Conservation (phyloP, 2,888 invertebrate species). For the Brachypalpus laphriformis region DNA sequence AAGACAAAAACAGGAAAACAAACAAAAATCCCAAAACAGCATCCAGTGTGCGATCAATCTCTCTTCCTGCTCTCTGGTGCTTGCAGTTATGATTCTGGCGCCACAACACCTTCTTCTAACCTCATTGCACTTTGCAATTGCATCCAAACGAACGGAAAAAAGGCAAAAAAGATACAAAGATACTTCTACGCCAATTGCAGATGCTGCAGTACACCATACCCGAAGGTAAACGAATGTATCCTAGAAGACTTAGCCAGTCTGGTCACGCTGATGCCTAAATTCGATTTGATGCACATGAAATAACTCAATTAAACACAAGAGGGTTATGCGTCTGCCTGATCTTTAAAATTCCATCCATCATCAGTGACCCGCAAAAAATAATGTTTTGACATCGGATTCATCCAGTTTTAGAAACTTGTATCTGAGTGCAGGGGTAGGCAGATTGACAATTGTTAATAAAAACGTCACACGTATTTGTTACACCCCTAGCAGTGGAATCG, state of each 20-base stretch:
- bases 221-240: slow-evolving; percentile 29
- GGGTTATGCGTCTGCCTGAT: slow-evolving; percentile 65
- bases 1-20: slow-evolving; percentile 55
- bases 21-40: slow-evolving; percentile 66
- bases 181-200: slow-evolving; percentile 62
- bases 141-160: slow-evolving; percentile 40
- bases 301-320: slow-evolving; percentile 67
- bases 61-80: slow-evolving; percentile 65
- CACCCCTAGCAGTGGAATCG: slow-evolving; percentile 54
- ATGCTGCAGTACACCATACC: slow-evolving; percentile 36
- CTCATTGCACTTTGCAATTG: slow-evolving; percentile 72
- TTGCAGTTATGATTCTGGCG: slow-evolving; percentile 74
- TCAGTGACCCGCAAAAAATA: slow-evolving; percentile 70
- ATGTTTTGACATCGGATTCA: slow-evolving; percentile 70
- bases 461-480: slow-evolving; percentile 56
- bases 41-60: slow-evolving; percentile 73
- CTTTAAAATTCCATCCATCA: slow-evolving; percentile 73
- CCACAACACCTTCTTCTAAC: slow-evolving; percentile 73
- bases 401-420: slow-evolving; percentile 49
- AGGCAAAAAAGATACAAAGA: slow-evolving; percentile 31
- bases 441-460: slow-evolving; percentile 70
- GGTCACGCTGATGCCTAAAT: slow-evolving; percentile 49
- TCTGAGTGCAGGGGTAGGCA: slow-evolving; percentile 18
- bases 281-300: slow-evolving; percentile 63
- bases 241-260: slow-evolving; percentile 8